Evolutionary conservation across 1,140 invertebrate species (phyloP).

Genomic region (Aphidius ervi): DNA sequence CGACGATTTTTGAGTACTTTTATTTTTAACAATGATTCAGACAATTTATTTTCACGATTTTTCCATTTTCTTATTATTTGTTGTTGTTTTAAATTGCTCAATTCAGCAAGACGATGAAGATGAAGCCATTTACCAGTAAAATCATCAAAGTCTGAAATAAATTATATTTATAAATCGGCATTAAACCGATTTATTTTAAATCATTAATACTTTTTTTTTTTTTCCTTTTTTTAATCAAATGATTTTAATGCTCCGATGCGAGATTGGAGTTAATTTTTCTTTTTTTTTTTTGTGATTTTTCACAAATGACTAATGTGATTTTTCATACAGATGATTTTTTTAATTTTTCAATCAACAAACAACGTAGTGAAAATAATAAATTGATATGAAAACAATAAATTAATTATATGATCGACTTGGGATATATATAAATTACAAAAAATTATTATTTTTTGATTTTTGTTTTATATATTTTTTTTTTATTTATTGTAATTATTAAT

Average conservation of each 20-base stretch:
- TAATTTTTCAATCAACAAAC: neutral
- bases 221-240: no score
- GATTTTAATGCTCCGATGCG: neutral
- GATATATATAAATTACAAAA: neutral
- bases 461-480: neutral
- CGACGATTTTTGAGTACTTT: constrained; percentile 23
- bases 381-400: neutral
- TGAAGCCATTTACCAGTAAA: constrained; percentile 42
- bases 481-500: neutral
- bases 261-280: constrained; percentile 2
- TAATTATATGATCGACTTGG: constrained; percentile 16
- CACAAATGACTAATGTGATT: neutral
- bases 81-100: constrained; percentile 47
- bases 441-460: neutral
- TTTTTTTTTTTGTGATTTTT: constrained; percentile 1
- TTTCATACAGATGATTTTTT: constrained; percentile 1
- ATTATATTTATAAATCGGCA: neutral
- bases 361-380: neutral
- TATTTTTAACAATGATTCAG: constrained; percentile 21
- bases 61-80: constrained; percentile 47
- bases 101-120: constrained; percentile 43
- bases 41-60: constrained; percentile 35
- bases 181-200: no score
- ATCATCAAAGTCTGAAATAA: constrained; percentile 31
- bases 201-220: no score